Evolutionary conservation across 2,888 invertebrate species (phyloP).

Genomic region (Allacma fusca): DNA sequence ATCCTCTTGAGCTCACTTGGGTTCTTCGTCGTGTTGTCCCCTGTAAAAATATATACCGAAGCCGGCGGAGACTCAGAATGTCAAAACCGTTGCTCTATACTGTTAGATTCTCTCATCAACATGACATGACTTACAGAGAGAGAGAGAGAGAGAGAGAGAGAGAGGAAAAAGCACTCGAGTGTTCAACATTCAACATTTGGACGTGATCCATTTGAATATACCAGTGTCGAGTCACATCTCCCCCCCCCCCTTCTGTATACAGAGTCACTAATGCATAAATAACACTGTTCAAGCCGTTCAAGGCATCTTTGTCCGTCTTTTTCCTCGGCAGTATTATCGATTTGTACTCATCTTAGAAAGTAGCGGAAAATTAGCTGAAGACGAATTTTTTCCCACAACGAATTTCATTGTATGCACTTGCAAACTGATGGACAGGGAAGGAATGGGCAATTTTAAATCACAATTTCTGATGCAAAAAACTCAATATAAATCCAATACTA

Average conservation of each 20-base stretch:
- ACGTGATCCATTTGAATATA: constrained; percentile 4
- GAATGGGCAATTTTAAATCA: neutral
- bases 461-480: too few species aligned
- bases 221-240: neutral
- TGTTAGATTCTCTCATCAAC: constrained; percentile 16
- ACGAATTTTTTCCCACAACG: constrained; percentile 35
- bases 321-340: constrained; percentile 26
- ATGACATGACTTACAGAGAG: neutral
- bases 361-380: constrained; percentile 39
- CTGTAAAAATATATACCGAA: neutral
- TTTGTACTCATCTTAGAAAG: constrained; percentile 33
- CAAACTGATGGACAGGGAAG: constrained; percentile 11
- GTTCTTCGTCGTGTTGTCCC: constrained; percentile 24
- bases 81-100: constrained; percentile 16
- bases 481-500: too few species aligned
- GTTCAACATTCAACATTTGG: constrained; percentile 19
- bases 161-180: constrained; percentile 20
- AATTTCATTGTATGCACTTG: constrained; percentile 23
- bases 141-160: neutral
- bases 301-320: constrained; percentile 5
- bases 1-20: constrained; percentile 28
- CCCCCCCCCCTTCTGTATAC: neutral
- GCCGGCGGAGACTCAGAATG: neutral
- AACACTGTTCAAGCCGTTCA: constrained; percentile 11
- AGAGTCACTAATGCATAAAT: constrained; percentile 26